Evolutionary conservation across 2,113 vertebrate species (phyloP).

Genomic region (Platysternon megacephalum): DNA sequence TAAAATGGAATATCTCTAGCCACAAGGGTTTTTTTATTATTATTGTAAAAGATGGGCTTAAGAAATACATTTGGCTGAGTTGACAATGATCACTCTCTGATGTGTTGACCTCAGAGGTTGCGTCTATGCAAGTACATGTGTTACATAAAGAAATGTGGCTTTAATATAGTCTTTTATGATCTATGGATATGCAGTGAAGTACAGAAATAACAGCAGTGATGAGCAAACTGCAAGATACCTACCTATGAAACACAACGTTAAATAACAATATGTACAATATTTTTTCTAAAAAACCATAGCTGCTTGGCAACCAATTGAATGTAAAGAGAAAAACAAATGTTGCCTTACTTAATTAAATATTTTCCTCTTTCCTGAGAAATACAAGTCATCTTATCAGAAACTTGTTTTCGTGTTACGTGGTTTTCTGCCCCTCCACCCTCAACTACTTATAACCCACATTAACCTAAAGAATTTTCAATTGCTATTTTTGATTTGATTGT

Average conservation of each 20-base stretch:
- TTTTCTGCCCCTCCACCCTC: background rate
- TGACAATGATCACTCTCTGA: constrained; percentile 25
- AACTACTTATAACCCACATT: background rate
- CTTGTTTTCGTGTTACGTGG: background rate
- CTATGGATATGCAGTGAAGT: background rate
- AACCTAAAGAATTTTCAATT: background rate
- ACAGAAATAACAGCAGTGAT: background rate
- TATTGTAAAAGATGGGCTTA: constrained; percentile 34
- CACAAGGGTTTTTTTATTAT: constrained; percentile 9
- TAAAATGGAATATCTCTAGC: constrained; percentile 40
- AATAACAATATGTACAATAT: background rate
- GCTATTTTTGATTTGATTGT: constrained; percentile 13
- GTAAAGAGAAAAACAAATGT: constrained; percentile 25
- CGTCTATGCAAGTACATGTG: constrained; percentile 20
- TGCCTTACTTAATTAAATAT: constrained; percentile 2
- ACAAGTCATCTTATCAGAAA: background rate
- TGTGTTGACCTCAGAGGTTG: constrained; percentile 24
- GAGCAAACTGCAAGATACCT: background rate
- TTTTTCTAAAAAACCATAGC: constrained; percentile 28
- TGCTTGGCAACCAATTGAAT: background rate
- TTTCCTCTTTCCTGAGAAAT: constrained; percentile 48
- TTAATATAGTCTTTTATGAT: background rate
- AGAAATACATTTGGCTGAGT: background rate
- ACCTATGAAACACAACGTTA: background rate
- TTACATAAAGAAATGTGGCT: background rate